A percentile compares a stretch with the other conserved stretches of the same genome.
phyloP scores from a whole-genome alignment of 2,888 invertebrate species.

The Melipona bicolor region DNA sequence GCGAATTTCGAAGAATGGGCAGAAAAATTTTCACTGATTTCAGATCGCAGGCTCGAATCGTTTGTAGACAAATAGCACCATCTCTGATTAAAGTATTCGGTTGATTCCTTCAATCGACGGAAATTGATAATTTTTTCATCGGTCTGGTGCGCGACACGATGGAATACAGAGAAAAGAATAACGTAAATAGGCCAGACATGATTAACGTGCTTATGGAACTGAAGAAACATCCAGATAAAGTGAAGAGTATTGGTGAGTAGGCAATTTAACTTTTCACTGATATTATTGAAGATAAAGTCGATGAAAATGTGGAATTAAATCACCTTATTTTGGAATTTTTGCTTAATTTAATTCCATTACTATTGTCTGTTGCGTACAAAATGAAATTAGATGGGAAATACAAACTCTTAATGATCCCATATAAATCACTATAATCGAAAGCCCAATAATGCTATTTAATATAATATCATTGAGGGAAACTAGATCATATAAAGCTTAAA shows the following conservation, averaged over 20 bases:
- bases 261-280: neutral
- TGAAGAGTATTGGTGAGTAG: neutral
- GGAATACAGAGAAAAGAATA: neutral
- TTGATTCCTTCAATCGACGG: neutral
- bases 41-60: no score
- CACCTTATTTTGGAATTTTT: no score
- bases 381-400: no score
- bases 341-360: no score
- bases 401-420: no score
- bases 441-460: no score
- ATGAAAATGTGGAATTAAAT: no score
- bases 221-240: neutral
- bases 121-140: constrained; percentile 77
- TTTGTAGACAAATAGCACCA: neutral
- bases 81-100: neutral
- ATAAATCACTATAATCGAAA: no score
- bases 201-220: neutral
- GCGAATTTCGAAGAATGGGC: neutral
- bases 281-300: no score
- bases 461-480: no score
- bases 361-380: no score
- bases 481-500: no score
- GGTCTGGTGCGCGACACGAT: constrained; percentile 80
- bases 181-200: neutral
- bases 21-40: neutral